Base-by-base conservation (phyloP, 2,113 vertebrate genomes). In the Catharus minimus region DNA sequence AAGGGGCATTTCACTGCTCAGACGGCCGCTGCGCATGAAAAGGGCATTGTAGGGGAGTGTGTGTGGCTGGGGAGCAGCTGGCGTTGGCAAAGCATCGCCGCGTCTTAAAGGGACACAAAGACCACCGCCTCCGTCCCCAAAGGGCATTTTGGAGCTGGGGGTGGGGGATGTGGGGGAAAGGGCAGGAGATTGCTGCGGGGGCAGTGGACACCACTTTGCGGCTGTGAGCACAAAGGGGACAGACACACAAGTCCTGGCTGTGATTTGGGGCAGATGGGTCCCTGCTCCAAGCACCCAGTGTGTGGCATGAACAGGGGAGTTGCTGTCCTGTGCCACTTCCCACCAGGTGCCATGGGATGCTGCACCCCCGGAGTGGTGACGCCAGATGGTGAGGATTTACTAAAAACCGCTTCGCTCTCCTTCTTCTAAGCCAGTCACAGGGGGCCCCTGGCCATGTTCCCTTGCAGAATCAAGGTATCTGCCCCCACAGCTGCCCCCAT, bases 51-150 rank as follows among this genome's bases (percentile, higher is more conserved):
- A 82, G 88, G 77, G 86, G 81, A 94, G 88, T 3, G 76, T 93
- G 92, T 66, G 82, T 92, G 86, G 88, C 93, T 95, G 92, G 66
- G 95, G 92, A 90, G 95, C 95, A 92, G 93, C 95, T 96, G 95
- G 93, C 82, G 3, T n/a, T 82, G 92, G 92, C 90, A 93, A 93
- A 95, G 89, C 86, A 69, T 81, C 2, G 1, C 74, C 14, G 17
- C 2, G 3, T 76, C 90, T 95, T 94, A 94, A 89, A 96, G 88
- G 86, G 41, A 2, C 50, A 90, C 88, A 73, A 79, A 94, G 93
- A 84, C 69, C 74, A 65, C 79, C 1, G 3, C 39, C 60, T 76
- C 61, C 61, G 55, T 58, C 57, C 89, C 61, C 74, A 75, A 56
- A 50, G 46, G 39, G 44, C 27, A 36, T 58, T 77, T 56, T 84